Conservation (phyloP, 2,797 vertebrate species). For the Eulemur albifrons region DNA sequence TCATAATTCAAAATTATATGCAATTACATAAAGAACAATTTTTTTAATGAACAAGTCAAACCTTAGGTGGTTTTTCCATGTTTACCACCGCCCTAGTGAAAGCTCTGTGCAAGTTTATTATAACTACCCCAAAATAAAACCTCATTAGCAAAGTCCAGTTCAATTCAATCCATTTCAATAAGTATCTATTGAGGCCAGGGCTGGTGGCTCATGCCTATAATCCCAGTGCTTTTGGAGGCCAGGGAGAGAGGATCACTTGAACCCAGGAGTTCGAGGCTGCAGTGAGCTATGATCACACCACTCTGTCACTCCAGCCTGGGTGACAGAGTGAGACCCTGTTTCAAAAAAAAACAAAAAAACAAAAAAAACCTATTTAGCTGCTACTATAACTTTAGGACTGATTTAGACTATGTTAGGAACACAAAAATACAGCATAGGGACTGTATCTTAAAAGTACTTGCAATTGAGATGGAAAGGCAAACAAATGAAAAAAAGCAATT, state of each 20-base stretch:
- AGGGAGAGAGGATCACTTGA: not conserved
- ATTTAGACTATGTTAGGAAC: not conserved
- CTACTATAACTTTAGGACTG: not conserved
- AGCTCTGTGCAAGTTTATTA: not conserved
- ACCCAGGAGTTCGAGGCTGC: not conserved
- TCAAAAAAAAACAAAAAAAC: not conserved
- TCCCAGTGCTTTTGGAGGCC: not conserved
- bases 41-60: constrained; percentile 32
- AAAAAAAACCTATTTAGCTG: not conserved
- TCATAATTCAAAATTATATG: constrained; percentile 30
- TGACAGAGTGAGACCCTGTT: not conserved
- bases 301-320: not conserved
- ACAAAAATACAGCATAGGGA: not conserved
- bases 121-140: constrained; percentile 22
- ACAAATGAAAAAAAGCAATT: not conserved
- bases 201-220: not conserved
- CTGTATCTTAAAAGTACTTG: not conserved
- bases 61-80: not conserved
- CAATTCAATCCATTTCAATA: not conserved
- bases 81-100: not conserved
- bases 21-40: constrained; percentile 8
- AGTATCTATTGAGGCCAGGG: not conserved
- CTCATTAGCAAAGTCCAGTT: not conserved
- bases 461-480: not conserved
- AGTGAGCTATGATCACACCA: not conserved